Percentiles rank a stretch among this genome's conserved stretches.
phyloP scores from a whole-genome alignment of 1,140 invertebrate species.

The Monomorium pharaonis region DNA sequence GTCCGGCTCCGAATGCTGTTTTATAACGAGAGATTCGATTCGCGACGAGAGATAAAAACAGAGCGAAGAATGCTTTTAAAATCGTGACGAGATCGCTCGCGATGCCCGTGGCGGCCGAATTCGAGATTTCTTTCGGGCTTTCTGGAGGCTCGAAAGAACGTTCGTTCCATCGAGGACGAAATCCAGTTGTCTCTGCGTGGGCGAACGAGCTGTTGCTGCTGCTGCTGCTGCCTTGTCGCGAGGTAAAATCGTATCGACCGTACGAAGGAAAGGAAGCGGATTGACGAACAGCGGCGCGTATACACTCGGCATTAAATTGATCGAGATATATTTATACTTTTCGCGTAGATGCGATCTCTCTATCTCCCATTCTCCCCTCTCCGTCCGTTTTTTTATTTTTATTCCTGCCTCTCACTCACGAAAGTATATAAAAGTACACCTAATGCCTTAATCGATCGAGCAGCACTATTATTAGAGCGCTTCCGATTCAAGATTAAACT shows the following conservation, averaged over 20 bases:
- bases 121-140: background rate
- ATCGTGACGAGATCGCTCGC: background rate
- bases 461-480: background rate
- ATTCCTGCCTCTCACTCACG: background rate
- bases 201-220: slow-evolving; percentile 22
- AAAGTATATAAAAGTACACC: background rate
- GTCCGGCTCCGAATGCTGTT: background rate
- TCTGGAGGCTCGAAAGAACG: background rate
- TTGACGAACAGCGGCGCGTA: slow-evolving; percentile 32
- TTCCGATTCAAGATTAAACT: too few relatives aligned
- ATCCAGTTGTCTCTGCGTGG: slow-evolving; percentile 51
- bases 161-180: slow-evolving; percentile 40
- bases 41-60: background rate
- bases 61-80: background rate
- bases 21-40: background rate
- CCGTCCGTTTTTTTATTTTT: background rate
- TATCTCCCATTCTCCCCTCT: too few relatives aligned
- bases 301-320: background rate
- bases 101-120: background rate
- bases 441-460: background rate
- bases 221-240: slow-evolving; percentile 58
- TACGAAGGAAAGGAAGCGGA: slow-evolving; percentile 63
- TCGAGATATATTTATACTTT: background rate
- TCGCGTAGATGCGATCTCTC: background rate
- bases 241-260: slow-evolving; percentile 78